Evolutionary conservation across 2,113 vertebrate genomes (phyloP).

Genomic region (Polyodon spathula): DNA sequence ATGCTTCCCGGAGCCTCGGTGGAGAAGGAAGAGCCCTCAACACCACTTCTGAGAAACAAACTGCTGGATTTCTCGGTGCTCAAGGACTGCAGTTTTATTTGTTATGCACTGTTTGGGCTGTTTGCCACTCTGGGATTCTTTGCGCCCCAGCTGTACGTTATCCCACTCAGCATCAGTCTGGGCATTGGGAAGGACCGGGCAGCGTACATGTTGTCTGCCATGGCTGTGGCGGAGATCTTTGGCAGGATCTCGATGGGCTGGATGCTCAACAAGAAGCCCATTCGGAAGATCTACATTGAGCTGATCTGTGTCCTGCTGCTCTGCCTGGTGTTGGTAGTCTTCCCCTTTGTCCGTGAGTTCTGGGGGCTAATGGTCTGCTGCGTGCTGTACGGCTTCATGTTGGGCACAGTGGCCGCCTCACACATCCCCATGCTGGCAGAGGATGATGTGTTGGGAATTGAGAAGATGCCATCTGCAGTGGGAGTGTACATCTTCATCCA

Average conservation of each 20-base stretch:
- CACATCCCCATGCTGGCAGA: conserved; percentile 92
- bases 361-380: conserved; percentile 79
- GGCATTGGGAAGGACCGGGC: conserved; percentile 69
- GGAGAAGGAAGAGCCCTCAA: not conserved
- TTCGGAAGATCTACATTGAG: conserved; percentile 81
- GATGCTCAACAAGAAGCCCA: conserved; percentile 58
- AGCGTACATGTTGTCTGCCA: conserved; percentile 71
- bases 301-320: conserved; percentile 67
- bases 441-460: conserved; percentile 81
- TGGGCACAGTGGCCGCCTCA: conserved; percentile 75
- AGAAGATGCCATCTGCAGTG: conserved; percentile 82
- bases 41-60: conserved; percentile 20
- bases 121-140: conserved; percentile 94
- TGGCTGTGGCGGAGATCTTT: conserved; percentile 81
- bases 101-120: conserved; percentile 85
- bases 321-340: conserved; percentile 67
- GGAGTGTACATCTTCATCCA: conserved; percentile 93
- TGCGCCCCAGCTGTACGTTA: conserved; percentile 82
- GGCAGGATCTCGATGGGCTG: conserved; percentile 74
- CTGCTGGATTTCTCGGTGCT: conserved; percentile 84
- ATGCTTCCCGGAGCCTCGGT: not conserved
- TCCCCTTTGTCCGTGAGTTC: conserved; percentile 72
- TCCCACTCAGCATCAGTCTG: conserved; percentile 75
- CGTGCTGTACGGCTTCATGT: conserved; percentile 73
- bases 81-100: conserved; percentile 76